Conservation (phyloP, 2,888 invertebrate species). For the Ichneumoninae sp. region DNA sequence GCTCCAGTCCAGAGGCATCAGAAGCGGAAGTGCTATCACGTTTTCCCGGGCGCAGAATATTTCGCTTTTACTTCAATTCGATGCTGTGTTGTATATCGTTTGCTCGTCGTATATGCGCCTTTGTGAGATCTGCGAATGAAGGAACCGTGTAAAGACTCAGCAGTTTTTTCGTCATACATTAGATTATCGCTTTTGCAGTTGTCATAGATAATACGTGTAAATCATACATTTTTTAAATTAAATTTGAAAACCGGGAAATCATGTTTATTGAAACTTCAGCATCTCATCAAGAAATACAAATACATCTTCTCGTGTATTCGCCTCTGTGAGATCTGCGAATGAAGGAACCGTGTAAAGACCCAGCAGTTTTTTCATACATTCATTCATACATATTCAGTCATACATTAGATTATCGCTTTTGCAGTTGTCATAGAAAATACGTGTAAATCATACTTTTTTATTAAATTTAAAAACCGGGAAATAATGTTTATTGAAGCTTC, state of each 20-base stretch:
- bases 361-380: too few species aligned
- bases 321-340: not conserved
- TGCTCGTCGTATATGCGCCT: not conserved
- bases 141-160: not conserved
- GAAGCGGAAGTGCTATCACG: constrained; percentile 26
- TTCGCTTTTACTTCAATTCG: constrained; percentile 34
- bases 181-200: too few species aligned
- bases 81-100: not conserved
- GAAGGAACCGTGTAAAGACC: too few species aligned
- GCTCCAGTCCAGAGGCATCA: constrained; percentile 26
- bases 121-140: not conserved
- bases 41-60: constrained; percentile 32
- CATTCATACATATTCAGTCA: too few species aligned
- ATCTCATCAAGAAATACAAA: not conserved
- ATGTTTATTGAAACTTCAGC: not conserved
- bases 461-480: too few species aligned
- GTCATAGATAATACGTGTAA: too few species aligned
- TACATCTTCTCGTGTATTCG: not conserved
- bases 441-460: too few species aligned
- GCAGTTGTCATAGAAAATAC: too few species aligned
- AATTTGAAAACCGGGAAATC: not conserved
- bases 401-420: not conserved
- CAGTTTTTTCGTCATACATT: not conserved
- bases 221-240: not conserved
- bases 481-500: too few species aligned